A percentile compares a stretch with the other conserved stretches of the same genome.
phyloP scores from a whole-genome alignment of 2,797 vertebrate species.

The Platalea minor region DNA sequence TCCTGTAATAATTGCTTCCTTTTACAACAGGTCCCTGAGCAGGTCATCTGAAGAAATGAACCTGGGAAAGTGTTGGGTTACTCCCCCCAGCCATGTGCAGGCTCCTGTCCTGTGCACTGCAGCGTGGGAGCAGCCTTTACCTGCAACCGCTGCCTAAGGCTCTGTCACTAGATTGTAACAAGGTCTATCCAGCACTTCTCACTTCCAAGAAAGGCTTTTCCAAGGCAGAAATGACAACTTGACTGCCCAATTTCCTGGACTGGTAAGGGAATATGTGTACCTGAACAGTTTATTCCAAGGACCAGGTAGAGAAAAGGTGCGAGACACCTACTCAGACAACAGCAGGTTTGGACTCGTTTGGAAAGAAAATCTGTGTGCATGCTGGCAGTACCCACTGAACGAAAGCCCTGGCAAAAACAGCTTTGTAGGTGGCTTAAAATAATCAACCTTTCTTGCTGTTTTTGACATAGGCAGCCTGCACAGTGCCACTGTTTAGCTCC shows the following conservation, averaged over 20 bases:
- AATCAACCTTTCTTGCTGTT: background rate
- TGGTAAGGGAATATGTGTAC: accelerated
- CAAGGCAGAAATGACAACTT: background rate
- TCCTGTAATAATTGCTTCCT: background rate
- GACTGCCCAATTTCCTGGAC: background rate
- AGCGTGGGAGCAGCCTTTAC: background rate
- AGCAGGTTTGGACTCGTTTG: background rate
- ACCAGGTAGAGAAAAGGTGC: background rate
- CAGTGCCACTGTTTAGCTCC: background rate
- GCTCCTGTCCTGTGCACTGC: background rate
- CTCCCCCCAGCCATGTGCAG: background rate
- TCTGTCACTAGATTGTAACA: background rate
- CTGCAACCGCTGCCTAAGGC: background rate
- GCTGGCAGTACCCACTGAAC: background rate
- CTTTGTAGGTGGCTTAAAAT: background rate
- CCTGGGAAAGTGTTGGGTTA: background rate
- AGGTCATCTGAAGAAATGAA: background rate
- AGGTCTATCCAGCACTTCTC: background rate
- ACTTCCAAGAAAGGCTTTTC: background rate
- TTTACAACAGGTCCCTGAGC: background rate
- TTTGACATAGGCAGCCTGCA: background rate
- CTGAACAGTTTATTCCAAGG: background rate
- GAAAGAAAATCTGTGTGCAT: background rate
- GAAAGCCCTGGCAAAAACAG: background rate
- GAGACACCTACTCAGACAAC: background rate